Conservation (phyloP, 2,888 invertebrate species). For the Euspilapteryx auroguttella region DNA sequence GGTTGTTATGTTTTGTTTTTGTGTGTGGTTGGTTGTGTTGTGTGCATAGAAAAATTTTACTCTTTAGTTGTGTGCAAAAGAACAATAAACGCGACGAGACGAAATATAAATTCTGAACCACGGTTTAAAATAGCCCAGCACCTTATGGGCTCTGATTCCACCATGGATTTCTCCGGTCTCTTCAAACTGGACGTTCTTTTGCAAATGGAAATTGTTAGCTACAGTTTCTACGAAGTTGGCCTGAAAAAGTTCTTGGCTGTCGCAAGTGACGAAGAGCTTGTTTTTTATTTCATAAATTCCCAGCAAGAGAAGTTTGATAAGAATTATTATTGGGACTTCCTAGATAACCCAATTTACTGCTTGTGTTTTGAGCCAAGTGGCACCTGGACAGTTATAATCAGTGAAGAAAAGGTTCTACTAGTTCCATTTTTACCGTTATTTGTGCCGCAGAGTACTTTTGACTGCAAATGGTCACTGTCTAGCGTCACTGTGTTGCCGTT, state of each 20-base stretch:
- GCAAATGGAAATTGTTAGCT: constrained; percentile 33
- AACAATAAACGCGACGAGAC: too few species aligned
- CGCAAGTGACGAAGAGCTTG: constrained; percentile 38
- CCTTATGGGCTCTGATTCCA: too few species aligned
- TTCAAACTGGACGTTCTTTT: constrained; percentile 48
- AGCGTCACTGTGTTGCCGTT: constrained; percentile 46
- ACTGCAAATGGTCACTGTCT: constrained; percentile 49
- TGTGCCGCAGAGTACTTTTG: constrained; percentile 39
- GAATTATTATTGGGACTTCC: constrained; percentile 48
- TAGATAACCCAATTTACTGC: constrained; percentile 62
- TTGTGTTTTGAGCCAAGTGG: constrained; percentile 85
- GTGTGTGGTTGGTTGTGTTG: too few species aligned
- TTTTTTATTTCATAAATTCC: constrained; percentile 37
- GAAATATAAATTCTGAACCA: too few species aligned
- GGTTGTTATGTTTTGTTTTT: too few species aligned
- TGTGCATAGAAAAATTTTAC: too few species aligned
- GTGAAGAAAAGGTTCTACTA: constrained; percentile 51
- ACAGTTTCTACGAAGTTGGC: constrained; percentile 50
- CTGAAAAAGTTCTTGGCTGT: constrained; percentile 45
- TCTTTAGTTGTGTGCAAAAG: too few species aligned
- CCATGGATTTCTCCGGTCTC: constrained; percentile 45
- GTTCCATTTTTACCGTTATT: constrained; percentile 51
- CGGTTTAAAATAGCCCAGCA: too few species aligned
- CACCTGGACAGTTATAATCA: constrained; percentile 70
- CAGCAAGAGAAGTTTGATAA: constrained; percentile 35